Evolutionary conservation across 64 coral and sea anemone species (phyloP).

Genomic region (Montipora cactus): DNA sequence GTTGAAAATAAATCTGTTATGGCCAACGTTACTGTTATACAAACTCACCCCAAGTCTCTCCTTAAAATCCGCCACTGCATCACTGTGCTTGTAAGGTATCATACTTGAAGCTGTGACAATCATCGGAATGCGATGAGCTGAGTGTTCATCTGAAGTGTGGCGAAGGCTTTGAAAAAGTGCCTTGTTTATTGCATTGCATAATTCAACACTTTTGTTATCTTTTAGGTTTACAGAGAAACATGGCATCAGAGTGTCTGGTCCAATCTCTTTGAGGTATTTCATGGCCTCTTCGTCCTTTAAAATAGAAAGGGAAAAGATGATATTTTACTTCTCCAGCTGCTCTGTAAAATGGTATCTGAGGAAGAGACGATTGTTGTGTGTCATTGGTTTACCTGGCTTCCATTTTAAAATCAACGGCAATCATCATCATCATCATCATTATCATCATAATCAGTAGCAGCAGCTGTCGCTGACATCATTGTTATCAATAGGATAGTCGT

Average conservation of each 20-base stretch:
- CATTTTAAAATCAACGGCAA: too few relatives aligned
- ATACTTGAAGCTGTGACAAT: slow-evolving; percentile 84
- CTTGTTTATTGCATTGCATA: slow-evolving; percentile 65
- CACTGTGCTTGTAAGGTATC: slow-evolving; percentile 46
- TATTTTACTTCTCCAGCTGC: too few relatives aligned
- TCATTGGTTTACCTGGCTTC: too few relatives aligned
- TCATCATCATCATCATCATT: too few relatives aligned
- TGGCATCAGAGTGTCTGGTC: slow-evolving; percentile 81
- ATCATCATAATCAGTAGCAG: too few relatives aligned
- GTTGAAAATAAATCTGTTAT: too few relatives aligned
- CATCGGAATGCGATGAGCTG: slow-evolving; percentile 76
- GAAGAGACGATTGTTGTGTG: too few relatives aligned
- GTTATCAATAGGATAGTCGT: too few relatives aligned
- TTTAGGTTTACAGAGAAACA: slow-evolving; percentile 83
- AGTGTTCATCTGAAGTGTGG: slow-evolving; percentile 46
- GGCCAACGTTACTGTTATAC: too few relatives aligned
- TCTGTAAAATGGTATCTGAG: too few relatives aligned
- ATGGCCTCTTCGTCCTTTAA: slow-evolving; percentile 72
- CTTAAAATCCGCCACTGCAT: slow-evolving; percentile 73
- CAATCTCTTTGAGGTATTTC: slow-evolving; percentile 74
- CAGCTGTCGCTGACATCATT: too few relatives aligned
- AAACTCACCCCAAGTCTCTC: slow-evolving; percentile 78
- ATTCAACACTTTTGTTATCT: slow-evolving; percentile 54
- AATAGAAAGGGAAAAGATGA: background rate
- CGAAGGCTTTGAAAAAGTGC: slow-evolving; percentile 62